Conservation (phyloP, 2,797 vertebrate species). For the Anguilla marmorata region DNA sequence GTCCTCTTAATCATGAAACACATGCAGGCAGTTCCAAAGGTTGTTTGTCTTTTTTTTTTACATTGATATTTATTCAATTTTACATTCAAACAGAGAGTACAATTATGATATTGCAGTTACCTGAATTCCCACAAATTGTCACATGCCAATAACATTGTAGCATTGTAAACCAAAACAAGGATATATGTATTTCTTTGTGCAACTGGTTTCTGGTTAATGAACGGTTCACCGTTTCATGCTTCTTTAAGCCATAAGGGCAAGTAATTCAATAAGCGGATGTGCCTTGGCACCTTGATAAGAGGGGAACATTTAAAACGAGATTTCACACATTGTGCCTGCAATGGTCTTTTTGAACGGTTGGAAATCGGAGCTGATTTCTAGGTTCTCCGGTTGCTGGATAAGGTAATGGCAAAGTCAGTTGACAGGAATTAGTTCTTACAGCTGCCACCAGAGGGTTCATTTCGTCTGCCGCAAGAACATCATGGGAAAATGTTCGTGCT, state of each 20-base stretch:
- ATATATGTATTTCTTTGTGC: background rate
- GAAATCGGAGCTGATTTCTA: background rate
- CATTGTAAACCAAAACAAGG: background rate
- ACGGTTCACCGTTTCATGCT: background rate
- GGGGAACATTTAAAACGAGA: background rate
- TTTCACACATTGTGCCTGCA: constrained; percentile 1
- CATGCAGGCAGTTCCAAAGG: constrained; percentile 1
- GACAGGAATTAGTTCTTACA: background rate
- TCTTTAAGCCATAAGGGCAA: background rate
- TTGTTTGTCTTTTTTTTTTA: background rate
- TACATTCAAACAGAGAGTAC: constrained; percentile 16
- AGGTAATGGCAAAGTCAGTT: background rate
- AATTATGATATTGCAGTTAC: background rate
- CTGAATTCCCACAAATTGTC: background rate
- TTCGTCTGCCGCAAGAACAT: background rate
- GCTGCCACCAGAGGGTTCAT: background rate
- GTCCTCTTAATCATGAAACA: background rate
- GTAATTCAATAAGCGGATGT: too few species aligned
- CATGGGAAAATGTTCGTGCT: background rate
- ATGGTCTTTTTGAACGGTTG: background rate
- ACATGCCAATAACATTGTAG: background rate
- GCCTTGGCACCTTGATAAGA: background rate
- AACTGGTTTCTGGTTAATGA: background rate
- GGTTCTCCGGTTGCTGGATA: background rate
- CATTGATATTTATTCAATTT: constrained; percentile 5